These are phyloP conservation scores for Nanger granti DNA, from an alignment of 2,113 vertebrate genomes.

Conservation along the genomic window DNA sequence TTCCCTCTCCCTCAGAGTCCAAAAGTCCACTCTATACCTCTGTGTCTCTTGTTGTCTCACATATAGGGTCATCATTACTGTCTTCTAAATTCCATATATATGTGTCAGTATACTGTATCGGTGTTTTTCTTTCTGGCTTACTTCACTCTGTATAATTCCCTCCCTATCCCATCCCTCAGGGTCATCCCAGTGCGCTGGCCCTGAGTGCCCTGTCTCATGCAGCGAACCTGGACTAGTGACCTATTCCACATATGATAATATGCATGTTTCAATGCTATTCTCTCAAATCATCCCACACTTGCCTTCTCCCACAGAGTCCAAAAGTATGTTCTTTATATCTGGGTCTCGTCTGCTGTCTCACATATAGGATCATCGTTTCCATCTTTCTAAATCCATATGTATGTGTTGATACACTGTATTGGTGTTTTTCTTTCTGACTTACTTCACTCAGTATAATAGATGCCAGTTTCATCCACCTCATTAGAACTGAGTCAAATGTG, in stretches of 20 bases:
- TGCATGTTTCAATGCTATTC: background rate
- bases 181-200: background rate
- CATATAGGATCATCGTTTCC: background rate
- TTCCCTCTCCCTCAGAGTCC: too few relatives aligned
- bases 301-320: background rate
- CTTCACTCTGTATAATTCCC: too few relatives aligned
- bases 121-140: too few relatives aligned
- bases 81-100: too few relatives aligned
- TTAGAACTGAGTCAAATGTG: background rate
- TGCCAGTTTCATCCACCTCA: background rate
- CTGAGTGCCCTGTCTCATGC: background rate
- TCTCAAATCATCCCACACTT: background rate
- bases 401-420: background rate
- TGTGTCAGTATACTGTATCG: too few relatives aligned
- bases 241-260: background rate
- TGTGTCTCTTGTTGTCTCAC: too few relatives aligned
- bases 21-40: too few relatives aligned
- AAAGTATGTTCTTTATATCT: background rate
- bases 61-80: too few relatives aligned
- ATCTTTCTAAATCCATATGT: background rate
- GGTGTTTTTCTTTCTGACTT: background rate
- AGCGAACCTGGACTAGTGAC: background rate
- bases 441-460: background rate
- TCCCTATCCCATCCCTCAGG: background rate
- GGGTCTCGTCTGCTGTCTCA: background rate